Evolutionary conservation across 2,888 invertebrate species (phyloP).

Genomic region (Trimorus sp.): DNA sequence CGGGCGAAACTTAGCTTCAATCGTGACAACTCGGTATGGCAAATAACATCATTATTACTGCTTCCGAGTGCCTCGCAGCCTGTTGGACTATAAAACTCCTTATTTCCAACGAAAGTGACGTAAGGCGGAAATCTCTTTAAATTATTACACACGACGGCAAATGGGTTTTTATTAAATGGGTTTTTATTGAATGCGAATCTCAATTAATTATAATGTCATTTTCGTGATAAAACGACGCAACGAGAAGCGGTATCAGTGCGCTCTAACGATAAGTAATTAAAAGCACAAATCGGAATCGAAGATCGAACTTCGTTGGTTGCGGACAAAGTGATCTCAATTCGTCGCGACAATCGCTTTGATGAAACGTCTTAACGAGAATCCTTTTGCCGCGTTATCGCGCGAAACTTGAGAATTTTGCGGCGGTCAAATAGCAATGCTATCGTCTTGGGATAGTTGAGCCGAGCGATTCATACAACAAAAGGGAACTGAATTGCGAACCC

Average conservation of each 20-base stretch:
- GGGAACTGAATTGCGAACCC: conserved; percentile 50
- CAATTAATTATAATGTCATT: neutral
- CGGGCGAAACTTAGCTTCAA: too few relatives aligned
- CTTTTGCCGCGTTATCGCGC: conserved; percentile 32
- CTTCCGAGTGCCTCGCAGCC: neutral
- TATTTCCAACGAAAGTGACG: too few relatives aligned
- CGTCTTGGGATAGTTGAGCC: conserved; percentile 38
- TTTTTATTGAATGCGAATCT: too few relatives aligned
- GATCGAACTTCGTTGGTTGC: conserved; percentile 21
- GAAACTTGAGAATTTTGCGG: conserved; percentile 58
- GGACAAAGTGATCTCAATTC: conserved; percentile 37
- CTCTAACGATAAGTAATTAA: conserved; percentile 36
- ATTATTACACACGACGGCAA: too few relatives aligned
- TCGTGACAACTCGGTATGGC: neutral
- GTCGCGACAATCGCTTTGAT: conserved; percentile 45
- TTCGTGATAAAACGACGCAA: neutral
- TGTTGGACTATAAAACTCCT: conserved; percentile 6
- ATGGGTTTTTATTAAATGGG: too few relatives aligned
- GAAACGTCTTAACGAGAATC: conserved; percentile 60
- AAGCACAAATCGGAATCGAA: conserved; percentile 38
- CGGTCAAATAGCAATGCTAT: conserved; percentile 50
- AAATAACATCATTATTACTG: conserved; percentile 31
- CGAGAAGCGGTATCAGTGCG: conserved; percentile 8
- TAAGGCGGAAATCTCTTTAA: too few relatives aligned
- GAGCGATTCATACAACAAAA: conserved; percentile 50